Conservation (phyloP, 2,113 vertebrate genomes). For the Phainopepla nitens region DNA sequence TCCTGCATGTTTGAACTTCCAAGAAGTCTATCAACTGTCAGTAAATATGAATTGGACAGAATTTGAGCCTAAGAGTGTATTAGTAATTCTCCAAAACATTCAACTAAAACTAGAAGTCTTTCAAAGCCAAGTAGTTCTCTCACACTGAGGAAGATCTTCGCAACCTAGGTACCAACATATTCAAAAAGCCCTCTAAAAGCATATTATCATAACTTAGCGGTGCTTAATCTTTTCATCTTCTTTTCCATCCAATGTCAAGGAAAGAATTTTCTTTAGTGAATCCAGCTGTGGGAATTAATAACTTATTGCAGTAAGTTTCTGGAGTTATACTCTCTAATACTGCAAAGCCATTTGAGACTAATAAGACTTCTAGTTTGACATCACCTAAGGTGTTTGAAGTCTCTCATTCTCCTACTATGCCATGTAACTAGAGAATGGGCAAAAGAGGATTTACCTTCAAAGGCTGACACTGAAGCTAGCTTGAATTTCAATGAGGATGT, state of each 20-base stretch:
- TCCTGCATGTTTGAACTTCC: background rate
- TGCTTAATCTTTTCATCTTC: background rate
- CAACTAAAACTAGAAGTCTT: background rate
- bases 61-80: background rate
- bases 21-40: background rate
- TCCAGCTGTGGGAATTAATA: background rate
- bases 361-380: background rate
- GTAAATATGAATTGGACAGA: background rate
- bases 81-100: background rate
- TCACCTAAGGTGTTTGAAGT: background rate
- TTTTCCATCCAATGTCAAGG: background rate
- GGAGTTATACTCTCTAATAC: background rate
- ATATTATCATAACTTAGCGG: background rate
- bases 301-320: background rate
- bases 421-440: background rate
- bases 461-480: constrained; percentile 23
- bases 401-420: background rate
- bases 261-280: background rate
- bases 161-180: background rate
- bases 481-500: constrained; percentile 28
- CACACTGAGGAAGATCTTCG: background rate
- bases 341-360: background rate
- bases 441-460: constrained; percentile 47
- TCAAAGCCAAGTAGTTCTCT: background rate
- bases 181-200: background rate